phyloP scores from a whole-genome alignment of 2,113 vertebrate genomes.

The Rousettus leschenaultii region DNA sequence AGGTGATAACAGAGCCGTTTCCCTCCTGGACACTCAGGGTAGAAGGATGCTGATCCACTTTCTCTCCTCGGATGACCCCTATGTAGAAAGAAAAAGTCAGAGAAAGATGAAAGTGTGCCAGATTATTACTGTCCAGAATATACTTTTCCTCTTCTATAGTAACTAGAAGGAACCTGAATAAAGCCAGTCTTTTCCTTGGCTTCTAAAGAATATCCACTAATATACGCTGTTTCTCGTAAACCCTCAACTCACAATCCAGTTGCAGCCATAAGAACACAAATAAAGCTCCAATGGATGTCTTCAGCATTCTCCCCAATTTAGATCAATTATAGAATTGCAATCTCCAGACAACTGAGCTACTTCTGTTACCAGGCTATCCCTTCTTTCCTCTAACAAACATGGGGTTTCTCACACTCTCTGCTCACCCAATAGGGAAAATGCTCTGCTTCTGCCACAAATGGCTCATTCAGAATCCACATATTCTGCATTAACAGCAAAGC shows the following conservation, averaged over 20 bases:
- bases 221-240: not conserved
- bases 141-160: not conserved
- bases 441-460: not conserved
- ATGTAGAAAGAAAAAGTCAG: not conserved
- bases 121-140: not conserved
- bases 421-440: not conserved
- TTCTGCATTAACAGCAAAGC: not conserved
- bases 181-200: not conserved
- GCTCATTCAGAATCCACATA: fast-evolving
- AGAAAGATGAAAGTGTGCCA: not conserved
- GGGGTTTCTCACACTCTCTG: not conserved
- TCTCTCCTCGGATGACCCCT: too few species aligned
- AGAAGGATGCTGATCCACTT: too few species aligned
- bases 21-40: too few species aligned
- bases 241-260: not conserved
- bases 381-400: not conserved
- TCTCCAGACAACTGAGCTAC: not conserved
- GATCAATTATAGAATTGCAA: not conserved
- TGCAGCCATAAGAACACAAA: not conserved
- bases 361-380: fast-evolving
- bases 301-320: not conserved
- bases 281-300: not conserved
- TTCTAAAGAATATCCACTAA: not conserved
- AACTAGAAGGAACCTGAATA: not conserved
- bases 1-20: too few species aligned